Percentiles rank a stretch among this genome's conserved stretches.
phyloP scores from a whole-genome alignment of 53 echinoderm and acorn worm species.

The Echinometra lucunter region DNA sequence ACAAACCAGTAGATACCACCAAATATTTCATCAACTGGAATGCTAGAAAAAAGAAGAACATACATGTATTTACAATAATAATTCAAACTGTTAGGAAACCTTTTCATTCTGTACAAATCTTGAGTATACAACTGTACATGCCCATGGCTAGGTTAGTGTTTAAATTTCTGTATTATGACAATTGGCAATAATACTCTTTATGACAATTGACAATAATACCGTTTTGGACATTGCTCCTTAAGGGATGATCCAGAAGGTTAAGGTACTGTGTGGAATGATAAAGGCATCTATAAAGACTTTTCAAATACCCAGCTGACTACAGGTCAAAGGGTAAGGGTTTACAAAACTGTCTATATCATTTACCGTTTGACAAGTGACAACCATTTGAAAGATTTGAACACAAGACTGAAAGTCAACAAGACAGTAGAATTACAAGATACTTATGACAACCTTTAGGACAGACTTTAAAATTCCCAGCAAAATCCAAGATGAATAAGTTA shows the following conservation, averaged over 20 bases:
- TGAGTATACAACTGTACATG: background rate
- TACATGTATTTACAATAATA: no score
- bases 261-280: background rate
- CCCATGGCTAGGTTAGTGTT: background rate
- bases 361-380: no score
- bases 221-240: background rate
- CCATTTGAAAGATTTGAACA: no score
- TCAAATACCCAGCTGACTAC: background rate
- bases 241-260: background rate
- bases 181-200: no score
- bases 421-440: no score
- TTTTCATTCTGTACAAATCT: background rate
- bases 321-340: no score
- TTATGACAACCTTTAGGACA: no score
- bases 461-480: no score
- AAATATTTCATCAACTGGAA: no score
- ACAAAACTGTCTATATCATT: no score
- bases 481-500: no score
- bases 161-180: background rate
- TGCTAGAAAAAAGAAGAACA: no score
- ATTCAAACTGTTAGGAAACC: background rate
- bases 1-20: background rate
- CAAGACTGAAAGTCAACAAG: background rate
- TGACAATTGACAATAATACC: background rate
- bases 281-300: background rate